Conservation (phyloP, 1,140 invertebrate genomes). For the Teleogryllus occipitalis region DNA sequence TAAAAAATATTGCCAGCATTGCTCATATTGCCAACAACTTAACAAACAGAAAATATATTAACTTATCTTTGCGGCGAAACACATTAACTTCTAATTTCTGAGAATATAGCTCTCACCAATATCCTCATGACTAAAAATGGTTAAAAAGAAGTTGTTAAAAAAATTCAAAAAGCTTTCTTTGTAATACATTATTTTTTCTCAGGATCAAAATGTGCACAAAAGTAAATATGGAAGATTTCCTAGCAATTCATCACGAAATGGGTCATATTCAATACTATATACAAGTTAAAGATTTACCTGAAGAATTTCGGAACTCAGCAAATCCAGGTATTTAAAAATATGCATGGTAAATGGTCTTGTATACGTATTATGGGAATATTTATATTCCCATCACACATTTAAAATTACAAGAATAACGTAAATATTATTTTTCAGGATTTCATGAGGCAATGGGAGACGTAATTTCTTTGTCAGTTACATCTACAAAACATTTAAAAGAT, state of each 20-base stretch:
- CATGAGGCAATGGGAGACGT: constrained; percentile 66
- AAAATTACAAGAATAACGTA: neutral
- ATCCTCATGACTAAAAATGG: no score
- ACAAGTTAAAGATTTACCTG: constrained; percentile 58
- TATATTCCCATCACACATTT: no score
- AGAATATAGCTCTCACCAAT: no score
- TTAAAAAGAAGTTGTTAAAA: no score
- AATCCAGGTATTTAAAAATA: constrained; percentile 50
- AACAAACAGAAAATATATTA: no score
- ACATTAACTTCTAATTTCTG: no score
- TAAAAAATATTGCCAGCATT: no score
- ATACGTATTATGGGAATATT: neutral
- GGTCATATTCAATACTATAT: constrained; percentile 68
- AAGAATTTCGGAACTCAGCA: constrained; percentile 55
- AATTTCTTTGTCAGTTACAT: constrained; percentile 51
- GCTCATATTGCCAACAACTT: no score
- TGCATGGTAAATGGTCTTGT: no score
- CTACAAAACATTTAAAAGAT: constrained; percentile 46
- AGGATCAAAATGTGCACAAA: constrained; percentile 75
- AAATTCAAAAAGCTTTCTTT: no score
- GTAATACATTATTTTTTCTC: constrained; percentile 16
- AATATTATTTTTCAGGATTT: constrained; percentile 42
- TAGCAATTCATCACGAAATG: constrained; percentile 70
- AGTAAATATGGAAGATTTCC: constrained; percentile 56
- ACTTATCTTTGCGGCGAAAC: no score